Conservation (phyloP, 2,113 vertebrate genomes). For the Pandion haliaetus region DNA sequence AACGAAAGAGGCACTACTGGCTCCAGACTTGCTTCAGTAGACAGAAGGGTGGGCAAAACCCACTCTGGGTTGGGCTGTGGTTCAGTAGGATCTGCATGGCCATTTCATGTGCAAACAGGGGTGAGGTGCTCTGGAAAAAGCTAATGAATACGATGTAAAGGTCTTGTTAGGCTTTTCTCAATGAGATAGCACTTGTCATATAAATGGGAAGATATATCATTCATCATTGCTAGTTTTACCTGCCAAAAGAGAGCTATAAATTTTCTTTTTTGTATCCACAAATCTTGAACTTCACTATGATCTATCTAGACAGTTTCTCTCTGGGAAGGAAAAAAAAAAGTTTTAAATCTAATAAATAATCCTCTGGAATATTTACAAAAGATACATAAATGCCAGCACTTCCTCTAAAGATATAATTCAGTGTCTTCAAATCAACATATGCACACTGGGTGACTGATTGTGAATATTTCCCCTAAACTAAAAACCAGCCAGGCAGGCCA, state of each 20-base stretch:
- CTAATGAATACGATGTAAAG: neutral
- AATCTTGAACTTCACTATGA: neutral
- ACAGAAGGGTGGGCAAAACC: neutral
- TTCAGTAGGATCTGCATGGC: neutral
- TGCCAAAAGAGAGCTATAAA: neutral
- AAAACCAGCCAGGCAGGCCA: neutral
- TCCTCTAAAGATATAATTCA: neutral
- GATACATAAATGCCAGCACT: neutral
- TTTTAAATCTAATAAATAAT: slow-evolving; percentile 1
- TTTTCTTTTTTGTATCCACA: neutral
- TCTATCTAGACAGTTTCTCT: neutral
- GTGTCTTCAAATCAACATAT: neutral
- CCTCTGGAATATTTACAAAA: neutral
- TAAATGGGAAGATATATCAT: neutral
- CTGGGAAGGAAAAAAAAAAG: neutral
- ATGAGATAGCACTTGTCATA: neutral
- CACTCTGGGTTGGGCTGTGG: neutral
- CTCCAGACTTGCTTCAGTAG: neutral
- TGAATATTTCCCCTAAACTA: neutral
- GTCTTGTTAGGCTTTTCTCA: neutral
- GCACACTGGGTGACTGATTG: neutral
- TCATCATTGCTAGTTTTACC: neutral
- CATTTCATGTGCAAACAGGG: neutral
- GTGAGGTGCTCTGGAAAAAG: neutral
- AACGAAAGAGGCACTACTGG: neutral